Base-by-base conservation (phyloP, 2,113 vertebrate genomes). In the Chroicocephalus ridibundus region DNA sequence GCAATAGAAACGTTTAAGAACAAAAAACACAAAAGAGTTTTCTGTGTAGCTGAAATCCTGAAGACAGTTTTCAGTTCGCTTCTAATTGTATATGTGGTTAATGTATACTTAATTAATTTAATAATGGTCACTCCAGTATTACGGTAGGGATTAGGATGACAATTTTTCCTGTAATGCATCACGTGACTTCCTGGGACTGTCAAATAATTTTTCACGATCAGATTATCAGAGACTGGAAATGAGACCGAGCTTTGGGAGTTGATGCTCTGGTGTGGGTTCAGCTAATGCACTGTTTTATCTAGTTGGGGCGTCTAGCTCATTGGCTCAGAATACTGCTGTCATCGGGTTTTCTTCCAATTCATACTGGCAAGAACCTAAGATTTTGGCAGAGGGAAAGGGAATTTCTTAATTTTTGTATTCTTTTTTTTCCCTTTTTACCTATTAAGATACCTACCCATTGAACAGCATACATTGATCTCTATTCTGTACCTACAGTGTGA, bases 141-240 rank as follows among this genome's bases (percentile, higher is more conserved):
- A 82, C 7, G 0, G 38, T 49, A 85, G 54, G 38, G n/a, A 80
- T 90, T 62, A 74, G 26, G 29, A 92, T 40, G 75, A 88, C 54
- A 42, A 69, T 93, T 80, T 89, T 96, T 95, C 84, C 90, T 86
- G 78, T 82, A 96, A 94, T 26, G 22, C 6, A 90, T 80, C 94
- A 90, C 0, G 0, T 91, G 87, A 93, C 75, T 95, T 97, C 62
- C 87, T 85, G 46, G 75, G 58, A 76, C 57, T 62, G 66, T 77
- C 71, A 62, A 91, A 91, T 91, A 64, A 82, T 76, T 85, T 79
- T 70, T 76, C 66, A 46, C 34, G 44, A 61, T 29, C 88, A 80
- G 58, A 87, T 82, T 72, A 91, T 72, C 66, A 90, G 54, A 82
- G 66, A 93, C 51, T 94, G 75, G 78, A 95, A 96, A 94, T 70